Conservation (phyloP, 2,113 vertebrate species). For the Trichomycterus rosablanca region DNA sequence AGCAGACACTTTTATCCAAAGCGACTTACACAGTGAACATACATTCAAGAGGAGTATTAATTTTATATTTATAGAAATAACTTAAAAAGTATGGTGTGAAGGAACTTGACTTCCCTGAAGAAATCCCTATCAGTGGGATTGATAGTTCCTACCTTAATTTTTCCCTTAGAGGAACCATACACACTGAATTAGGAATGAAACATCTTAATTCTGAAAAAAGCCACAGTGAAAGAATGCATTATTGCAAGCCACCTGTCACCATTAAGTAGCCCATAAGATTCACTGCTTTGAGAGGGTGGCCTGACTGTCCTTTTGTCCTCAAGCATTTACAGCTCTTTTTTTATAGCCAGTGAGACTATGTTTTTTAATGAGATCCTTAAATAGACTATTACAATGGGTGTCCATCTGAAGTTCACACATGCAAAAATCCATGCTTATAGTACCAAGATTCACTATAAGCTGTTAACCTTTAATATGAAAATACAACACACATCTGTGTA, state of each 20-base stretch:
- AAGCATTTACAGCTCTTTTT: constrained; percentile 32
- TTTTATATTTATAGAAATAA: too few species aligned
- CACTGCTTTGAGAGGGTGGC: not conserved
- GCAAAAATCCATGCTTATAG: constrained; percentile 29
- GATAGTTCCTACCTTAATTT: too few species aligned
- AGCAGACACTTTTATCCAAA: too few species aligned
- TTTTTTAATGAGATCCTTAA: constrained; percentile 37
- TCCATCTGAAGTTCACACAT: constrained; percentile 34
- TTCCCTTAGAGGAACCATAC: not conserved
- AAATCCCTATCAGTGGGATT: too few species aligned
- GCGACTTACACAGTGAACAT: too few species aligned
- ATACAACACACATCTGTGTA: constrained; percentile 22
- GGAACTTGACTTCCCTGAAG: too few species aligned
- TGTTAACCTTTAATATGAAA: constrained; percentile 32
- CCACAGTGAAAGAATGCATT: constrained; percentile 2
- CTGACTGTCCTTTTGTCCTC: constrained; percentile 39
- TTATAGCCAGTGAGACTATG: constrained; percentile 26
- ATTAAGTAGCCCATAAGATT: not conserved
- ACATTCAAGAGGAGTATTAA: too few species aligned
- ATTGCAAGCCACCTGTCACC: constrained; percentile 7
- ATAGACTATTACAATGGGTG: constrained; percentile 14
- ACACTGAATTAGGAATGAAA: constrained; percentile 3
- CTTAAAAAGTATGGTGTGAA: too few species aligned
- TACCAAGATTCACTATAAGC: constrained; percentile 1
- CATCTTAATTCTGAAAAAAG: constrained; percentile 1